Percentiles rank a stretch among this genome's conserved stretches.
These are phyloP conservation scores for Clostera curtula DNA, from an alignment of 2,888 invertebrate species.

Conservation along the genomic window DNA sequence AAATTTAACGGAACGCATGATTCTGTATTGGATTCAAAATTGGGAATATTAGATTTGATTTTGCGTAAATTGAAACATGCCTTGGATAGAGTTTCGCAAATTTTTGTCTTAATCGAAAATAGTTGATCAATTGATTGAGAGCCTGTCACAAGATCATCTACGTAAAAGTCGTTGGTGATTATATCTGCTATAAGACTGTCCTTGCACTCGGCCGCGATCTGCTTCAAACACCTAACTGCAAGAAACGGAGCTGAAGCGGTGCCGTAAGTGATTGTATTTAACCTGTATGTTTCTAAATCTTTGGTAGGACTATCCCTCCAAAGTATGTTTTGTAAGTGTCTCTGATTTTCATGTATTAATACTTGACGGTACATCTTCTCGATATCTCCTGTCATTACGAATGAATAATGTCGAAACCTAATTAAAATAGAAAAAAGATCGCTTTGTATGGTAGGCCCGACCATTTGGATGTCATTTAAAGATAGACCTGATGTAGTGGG, in stretches of 20 bases:
- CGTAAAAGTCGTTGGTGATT: not conserved
- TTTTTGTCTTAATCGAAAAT: not conserved
- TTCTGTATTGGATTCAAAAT: not conserved
- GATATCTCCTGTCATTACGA: conserved; percentile 3
- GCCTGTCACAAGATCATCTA: not conserved
- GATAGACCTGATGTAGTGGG: not conserved
- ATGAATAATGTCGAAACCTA: conserved; percentile 3
- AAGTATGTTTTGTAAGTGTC: conserved; percentile 3
- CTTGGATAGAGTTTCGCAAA: not conserved
- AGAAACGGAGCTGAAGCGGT: conserved; percentile 1
- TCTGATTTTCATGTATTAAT: conserved; percentile 3
- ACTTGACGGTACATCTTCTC: conserved; percentile 2
- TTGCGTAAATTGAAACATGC: not conserved
- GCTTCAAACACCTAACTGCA: conserved; percentile 1
- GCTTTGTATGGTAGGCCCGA: conserved; percentile 4
- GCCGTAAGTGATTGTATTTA: conserved; percentile 1
- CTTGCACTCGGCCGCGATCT: not conserved
- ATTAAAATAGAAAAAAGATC: conserved; percentile 4
- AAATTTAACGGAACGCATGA: not conserved
- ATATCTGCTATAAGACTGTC: not conserved
- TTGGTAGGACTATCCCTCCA: conserved; percentile 2
- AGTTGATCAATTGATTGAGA: not conserved
- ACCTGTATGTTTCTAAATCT: not conserved
- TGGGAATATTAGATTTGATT: not conserved
- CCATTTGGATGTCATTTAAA: conserved; percentile 1